phyloP scores from a whole-genome alignment of 2,797 vertebrate species.

The Adrianichthys oophorus region DNA sequence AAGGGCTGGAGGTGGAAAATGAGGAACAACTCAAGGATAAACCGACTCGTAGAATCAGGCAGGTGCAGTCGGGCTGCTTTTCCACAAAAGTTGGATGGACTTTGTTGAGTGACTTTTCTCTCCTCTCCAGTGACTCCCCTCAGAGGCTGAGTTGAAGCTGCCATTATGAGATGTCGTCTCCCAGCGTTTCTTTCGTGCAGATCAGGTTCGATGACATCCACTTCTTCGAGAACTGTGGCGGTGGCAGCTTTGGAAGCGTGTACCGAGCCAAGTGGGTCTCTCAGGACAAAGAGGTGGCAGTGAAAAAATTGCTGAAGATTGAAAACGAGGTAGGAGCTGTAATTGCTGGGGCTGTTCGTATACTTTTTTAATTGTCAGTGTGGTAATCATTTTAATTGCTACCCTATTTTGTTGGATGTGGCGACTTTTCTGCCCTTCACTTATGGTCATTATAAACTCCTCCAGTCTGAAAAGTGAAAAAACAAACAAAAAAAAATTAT shows the following conservation, averaged over 20 bases:
- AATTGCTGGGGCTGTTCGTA: slow-evolving; percentile 75
- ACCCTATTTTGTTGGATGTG: slow-evolving; percentile 72
- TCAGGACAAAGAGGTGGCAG: slow-evolving; percentile 97
- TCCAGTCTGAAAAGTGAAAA: slow-evolving; percentile 67
- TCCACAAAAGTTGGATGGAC: slow-evolving; percentile 19
- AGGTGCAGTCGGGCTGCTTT: slow-evolving; percentile 5
- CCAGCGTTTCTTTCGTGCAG: slow-evolving; percentile 94
- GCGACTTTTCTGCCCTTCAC: slow-evolving; percentile 76
- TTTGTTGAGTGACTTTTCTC: slow-evolving; percentile 36
- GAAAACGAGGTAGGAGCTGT: slow-evolving; percentile 93
- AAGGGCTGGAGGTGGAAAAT: slow-evolving; percentile 34
- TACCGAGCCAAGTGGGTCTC: slow-evolving; percentile 98
- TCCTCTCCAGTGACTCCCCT: slow-evolving; percentile 19
- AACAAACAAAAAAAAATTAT: slow-evolving; percentile 72
- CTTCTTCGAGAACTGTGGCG: slow-evolving; percentile 98
- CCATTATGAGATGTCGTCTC: slow-evolving; percentile 97
- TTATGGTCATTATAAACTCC: slow-evolving; percentile 75
- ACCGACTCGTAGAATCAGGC: slow-evolving; percentile 2
- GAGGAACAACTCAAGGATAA: slow-evolving; percentile 8
- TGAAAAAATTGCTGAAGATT: slow-evolving; percentile 99
- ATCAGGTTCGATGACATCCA: slow-evolving; percentile 95
- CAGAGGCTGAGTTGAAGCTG: slow-evolving; percentile 80
- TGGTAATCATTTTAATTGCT: slow-evolving; percentile 84
- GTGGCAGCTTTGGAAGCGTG: slow-evolving; percentile 97
- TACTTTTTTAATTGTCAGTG: slow-evolving; percentile 81